Base-by-base conservation (phyloP, 2,113 vertebrate genomes). In the Dipodomys spectabilis region DNA sequence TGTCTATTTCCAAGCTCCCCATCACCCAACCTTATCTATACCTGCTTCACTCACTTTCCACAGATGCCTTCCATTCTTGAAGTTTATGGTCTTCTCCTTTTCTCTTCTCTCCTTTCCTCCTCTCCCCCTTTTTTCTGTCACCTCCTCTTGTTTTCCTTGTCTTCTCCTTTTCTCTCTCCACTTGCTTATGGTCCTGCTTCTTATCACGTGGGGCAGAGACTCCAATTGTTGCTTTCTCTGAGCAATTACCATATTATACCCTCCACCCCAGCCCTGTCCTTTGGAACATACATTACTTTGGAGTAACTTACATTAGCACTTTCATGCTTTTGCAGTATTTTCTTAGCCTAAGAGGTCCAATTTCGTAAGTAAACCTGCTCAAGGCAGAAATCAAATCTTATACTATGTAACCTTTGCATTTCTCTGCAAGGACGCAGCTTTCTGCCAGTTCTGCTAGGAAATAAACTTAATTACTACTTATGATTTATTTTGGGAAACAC, bases 381-480 rank as follows among this genome's bases (percentile, higher is more conserved):
- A 7, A 85, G 44, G 19, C 45, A 53, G 44, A n/a, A 1, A 35
- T 18, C 5, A 15, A 82, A 15, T 1, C 27, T 39, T 22, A 2
- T 75, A 57, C 44, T 62, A 1, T 28, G 2, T 75, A 45, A n/a
- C 8, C 19, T 64, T 49, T 57, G 28, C 10, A 0, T 73, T n/a
- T 67, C 57, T 75, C 28, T 57, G 16, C 53, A 57, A 16, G 53
- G 53, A 57, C 15, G 0, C 53, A 57, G 53, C 53, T 57, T 57
- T 57, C 1, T n/a, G 30, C 32, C 69, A n/a, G 6, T 86, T 95
- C n/a, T 86, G 28, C 30, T 57, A 81, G 39, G 65, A 95, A 91
- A 67, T 57, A 23, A 90, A 72, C 60, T 35, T 30, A 30, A 27
- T 44, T 65, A 25, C 19, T 62, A 57, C 12, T 57, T 57, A 57